Evolutionary conservation across 1,140 invertebrate genomes (phyloP).

Genomic region (Neodiprion virginianus): DNA sequence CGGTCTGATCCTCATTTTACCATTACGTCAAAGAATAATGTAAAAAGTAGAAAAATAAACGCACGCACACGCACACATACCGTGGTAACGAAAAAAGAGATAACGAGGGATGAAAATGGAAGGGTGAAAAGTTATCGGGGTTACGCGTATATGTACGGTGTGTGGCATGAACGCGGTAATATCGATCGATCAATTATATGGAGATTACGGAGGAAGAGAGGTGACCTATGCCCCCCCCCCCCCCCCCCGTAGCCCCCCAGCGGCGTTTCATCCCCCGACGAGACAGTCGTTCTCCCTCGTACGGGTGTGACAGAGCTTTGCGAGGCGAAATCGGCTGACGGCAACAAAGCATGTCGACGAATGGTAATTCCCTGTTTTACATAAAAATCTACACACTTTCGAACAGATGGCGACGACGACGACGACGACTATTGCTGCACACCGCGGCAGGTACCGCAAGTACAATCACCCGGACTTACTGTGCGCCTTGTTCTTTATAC

Average conservation of each 20-base stretch:
- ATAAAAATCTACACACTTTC: slow-evolving; percentile 35
- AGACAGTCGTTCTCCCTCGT: neutral
- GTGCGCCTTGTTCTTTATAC: too few species aligned
- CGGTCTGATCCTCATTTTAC: too few species aligned
- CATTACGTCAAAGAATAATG: too few species aligned
- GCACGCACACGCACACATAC: too few species aligned
- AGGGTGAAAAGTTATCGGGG: too few species aligned
- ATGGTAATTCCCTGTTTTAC: slow-evolving; percentile 35
- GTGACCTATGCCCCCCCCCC: too few species aligned
- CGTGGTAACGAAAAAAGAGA: too few species aligned
- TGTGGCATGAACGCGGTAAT: too few species aligned
- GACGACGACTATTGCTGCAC: neutral
- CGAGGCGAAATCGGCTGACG: slow-evolving; percentile 35
- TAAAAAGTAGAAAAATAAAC: too few species aligned
- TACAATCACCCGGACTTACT: too few species aligned
- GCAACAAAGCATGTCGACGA: slow-evolving; percentile 39
- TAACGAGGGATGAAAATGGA: too few species aligned
- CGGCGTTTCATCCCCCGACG: neutral
- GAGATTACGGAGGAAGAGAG: neutral
- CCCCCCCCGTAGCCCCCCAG: neutral
- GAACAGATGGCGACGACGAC: slow-evolving; percentile 8
- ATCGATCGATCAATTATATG: neutral
- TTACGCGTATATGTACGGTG: too few species aligned
- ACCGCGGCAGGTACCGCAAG: neutral
- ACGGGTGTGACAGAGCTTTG: slow-evolving; percentile 14